Evolutionary conservation across 2,888 invertebrate genomes (phyloP), one percentile per base, ranked within the genome.

Genomic region (Anaspis maculata): DNA sequence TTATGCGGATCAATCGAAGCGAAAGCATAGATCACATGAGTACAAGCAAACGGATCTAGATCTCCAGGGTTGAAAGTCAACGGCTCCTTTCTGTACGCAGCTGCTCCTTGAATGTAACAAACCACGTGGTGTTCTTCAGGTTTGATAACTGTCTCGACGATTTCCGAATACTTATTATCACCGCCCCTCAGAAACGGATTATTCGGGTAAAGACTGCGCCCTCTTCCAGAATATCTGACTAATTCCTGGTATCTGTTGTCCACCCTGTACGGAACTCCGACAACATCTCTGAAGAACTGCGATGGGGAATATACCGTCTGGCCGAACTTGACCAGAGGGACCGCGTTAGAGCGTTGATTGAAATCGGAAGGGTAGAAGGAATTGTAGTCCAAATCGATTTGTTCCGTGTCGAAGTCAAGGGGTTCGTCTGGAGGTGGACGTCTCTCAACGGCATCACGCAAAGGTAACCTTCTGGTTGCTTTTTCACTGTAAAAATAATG

Each of bases 21-120:
- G 45, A 78, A 81, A 2, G 78, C 76, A 53, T 85, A 86, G 40
- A 85, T 73, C 2, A 85, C 64, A 54, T 86, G 84, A 2, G 83
- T 81, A 62, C 86, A 86, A 19, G 72, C 67, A 42, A 74, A 72
- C 2, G 72, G 71, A 11, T 83, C 80, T 25, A 83, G 62, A 30
- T 80, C 71, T 13, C 73, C 70, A 1, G 79, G 72, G 1, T 72
- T 72, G 53, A 84, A 78, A 1, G 76, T 71, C 32, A 80, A 68
- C 0, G 82, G 83, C 15, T 79, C 77, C 25, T 72, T 71, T 27
- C 83, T 69, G 57, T 82, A 79, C 2, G 73, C 73, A 2, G 82
- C 74, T 66, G 72, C 73, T 1, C 79, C 77, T 52, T 83, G 74
- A 41, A 83, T 63, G 56, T 82, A 82, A 54, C 85, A 85, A 1